Percentiles rank a stretch among this genome's conserved stretches.
Conservation (phyloP, 1,140 invertebrate species). For the Drosophila melanogaster region Release_6_plus_ISO1_MT NT_037436.4:1887501-1888000, state of each 20-base stretch:
- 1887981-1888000: conserved; percentile 71
- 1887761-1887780: conserved; percentile 16
- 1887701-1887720: conserved; percentile 2
- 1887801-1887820: conserved; percentile 78
- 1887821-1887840: conserved; percentile 32
- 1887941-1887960: conserved; percentile 27
- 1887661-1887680: conserved; percentile 27
- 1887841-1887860: background rate
- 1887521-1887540: conserved; percentile 67
- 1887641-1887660: conserved; percentile 66
- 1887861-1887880: conserved; percentile 43
- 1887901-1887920: conserved; percentile 35
- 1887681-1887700: background rate
- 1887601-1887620: conserved; percentile 50
- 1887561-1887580: conserved; percentile 23
- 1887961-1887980: conserved; percentile 62
- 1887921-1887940: conserved; percentile 46
- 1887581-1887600: conserved; percentile 61
- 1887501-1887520: conserved; percentile 62
- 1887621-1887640: conserved; percentile 51
- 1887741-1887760: conserved; percentile 30
- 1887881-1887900: conserved; percentile 52
- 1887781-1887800: conserved; percentile 75
- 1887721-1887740: conserved; percentile 53
- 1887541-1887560: conserved; percentile 41